Evolutionary conservation across 1,140 invertebrate species (phyloP).

Genomic region (Hypothenemus hampei): DNA sequence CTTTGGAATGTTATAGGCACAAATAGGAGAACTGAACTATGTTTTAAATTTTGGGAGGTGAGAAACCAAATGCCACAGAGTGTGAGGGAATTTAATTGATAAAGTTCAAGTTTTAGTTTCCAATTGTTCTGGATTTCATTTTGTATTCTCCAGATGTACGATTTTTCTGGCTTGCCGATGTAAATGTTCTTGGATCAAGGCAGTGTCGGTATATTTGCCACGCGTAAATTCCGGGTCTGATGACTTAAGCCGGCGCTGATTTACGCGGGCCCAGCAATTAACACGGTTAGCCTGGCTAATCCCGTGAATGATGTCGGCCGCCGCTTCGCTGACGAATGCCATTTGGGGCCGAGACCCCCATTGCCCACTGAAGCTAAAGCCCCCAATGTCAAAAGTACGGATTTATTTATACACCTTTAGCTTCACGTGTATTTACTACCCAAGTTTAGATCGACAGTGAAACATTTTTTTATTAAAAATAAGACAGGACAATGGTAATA

Average conservation of each 20-base stretch:
- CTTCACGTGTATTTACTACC: slow-evolving; percentile 17
- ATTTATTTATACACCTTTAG: slow-evolving; percentile 11
- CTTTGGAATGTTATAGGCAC: slow-evolving; percentile 18
- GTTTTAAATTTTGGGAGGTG: slow-evolving; percentile 8
- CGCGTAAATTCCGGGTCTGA: slow-evolving; percentile 43
- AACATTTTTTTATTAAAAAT: too few relatives aligned
- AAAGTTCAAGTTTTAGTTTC: background rate
- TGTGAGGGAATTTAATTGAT: slow-evolving; percentile 7
- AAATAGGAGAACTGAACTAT: slow-evolving; percentile 23
- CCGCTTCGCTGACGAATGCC: slow-evolving; percentile 35
- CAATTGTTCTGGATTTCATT: background rate
- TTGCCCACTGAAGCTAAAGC: slow-evolving; percentile 18
- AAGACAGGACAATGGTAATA: too few relatives aligned
- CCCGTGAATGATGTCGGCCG: slow-evolving; percentile 46
- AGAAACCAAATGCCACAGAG: slow-evolving; percentile 11
- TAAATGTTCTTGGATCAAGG: slow-evolving; percentile 21
- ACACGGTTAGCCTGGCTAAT: slow-evolving; percentile 47
- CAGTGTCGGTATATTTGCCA: slow-evolving; percentile 26
- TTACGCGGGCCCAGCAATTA: slow-evolving; percentile 46
- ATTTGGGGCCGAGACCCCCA: slow-evolving; percentile 24
- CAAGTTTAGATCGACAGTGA: too few relatives aligned
- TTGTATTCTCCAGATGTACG: background rate
- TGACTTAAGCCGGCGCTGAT: slow-evolving; percentile 47
- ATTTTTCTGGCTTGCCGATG: slow-evolving; percentile 3
- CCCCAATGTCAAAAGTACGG: slow-evolving; percentile 16